Evolutionary conservation across 2,797 vertebrate genomes (phyloP).

Genomic region (Lacerta agilis): DNA sequence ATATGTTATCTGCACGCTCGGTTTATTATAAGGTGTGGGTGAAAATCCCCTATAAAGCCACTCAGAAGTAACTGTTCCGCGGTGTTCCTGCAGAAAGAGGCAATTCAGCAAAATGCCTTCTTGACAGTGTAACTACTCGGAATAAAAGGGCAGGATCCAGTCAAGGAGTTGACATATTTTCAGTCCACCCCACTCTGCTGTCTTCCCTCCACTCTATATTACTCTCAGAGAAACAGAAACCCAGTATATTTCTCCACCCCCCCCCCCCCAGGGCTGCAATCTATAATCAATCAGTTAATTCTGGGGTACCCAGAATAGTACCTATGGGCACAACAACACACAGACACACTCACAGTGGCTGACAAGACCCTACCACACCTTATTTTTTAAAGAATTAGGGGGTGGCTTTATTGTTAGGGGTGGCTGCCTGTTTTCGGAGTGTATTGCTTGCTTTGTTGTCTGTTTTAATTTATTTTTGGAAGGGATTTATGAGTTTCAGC

Average conservation of each 20-base stretch:
- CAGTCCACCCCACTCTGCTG: slow-evolving; percentile 57
- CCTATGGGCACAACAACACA: too few species aligned
- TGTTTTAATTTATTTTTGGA: too few species aligned
- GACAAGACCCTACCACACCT: not conserved
- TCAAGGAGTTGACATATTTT: slow-evolving; percentile 70
- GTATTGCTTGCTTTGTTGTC: too few species aligned
- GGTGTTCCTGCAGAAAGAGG: slow-evolving; percentile 73
- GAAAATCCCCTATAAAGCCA: slow-evolving; percentile 76
- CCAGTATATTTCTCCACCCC: not conserved
- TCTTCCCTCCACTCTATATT: slow-evolving; percentile 49
- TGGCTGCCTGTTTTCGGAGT: too few species aligned
- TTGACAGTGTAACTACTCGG: slow-evolving; percentile 75
- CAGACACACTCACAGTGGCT: too few species aligned
- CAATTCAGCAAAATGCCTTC: slow-evolving; percentile 76
- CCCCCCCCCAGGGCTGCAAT: not conserved
- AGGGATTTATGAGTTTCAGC: too few species aligned
- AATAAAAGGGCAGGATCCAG: slow-evolving; percentile 71
- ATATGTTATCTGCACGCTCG: slow-evolving; percentile 75
- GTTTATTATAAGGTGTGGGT: slow-evolving; percentile 76
- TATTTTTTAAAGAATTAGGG: too few species aligned
- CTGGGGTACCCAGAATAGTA: too few species aligned
- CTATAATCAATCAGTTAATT: not conserved
- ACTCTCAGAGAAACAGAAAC: slow-evolving; percentile 16
- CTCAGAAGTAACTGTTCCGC: slow-evolving; percentile 75
- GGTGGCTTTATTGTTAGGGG: too few species aligned